Base-by-base conservation (phyloP, 2,113 vertebrate genomes). In the Edolisoma coerulescens region DNA sequence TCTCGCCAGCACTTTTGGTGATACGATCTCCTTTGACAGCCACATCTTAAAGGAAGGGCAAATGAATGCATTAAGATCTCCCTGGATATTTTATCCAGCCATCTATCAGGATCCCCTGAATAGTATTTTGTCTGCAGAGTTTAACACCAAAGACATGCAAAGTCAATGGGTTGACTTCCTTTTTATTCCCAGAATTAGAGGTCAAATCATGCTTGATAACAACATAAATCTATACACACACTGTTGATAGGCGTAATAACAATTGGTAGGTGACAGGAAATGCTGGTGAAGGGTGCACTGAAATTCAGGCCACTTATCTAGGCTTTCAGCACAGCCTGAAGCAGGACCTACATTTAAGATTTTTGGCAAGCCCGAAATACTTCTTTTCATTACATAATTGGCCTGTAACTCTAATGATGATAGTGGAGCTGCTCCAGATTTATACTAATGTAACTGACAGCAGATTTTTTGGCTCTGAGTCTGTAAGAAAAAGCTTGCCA, bases 341-440 rank as follows among this genome's bases (percentile, higher is more conserved):
- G 88, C 33, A 7, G 90, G 92, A 96, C 92, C 88, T 90, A 90
- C 83, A 87, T 95, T 92, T 95, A 90, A 90, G 73, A 95, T 60
- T 96, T 94, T 96, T 96, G 96, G 95, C 95, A 96, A 96, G 92
- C 88, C 80, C 22, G 7, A 94, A 96, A 87, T 94, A 93, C 86
- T 82, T 75, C 86, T 94, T 96, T 93, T 97, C 95, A 95, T 97
- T 96, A 95, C 33, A 90, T 96, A 95, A 96, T 97, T 97, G 94
- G 94, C 94, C 96, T 92, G 95, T 93, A 95, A 95, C 90, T 93
- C 96, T 93, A 95, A 95, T 96, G 95, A 97, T 94, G 93, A 93
- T 93, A 88, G 90, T 96, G 95, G 95, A 95, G 95, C 90, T 94
- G 95, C 92, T 96, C 96, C 96, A 96, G 86, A 96, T 96, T 96